These are phyloP conservation scores for Salminus brasiliensis DNA, from an alignment of 2,113 vertebrate species.

Conservation along the genomic window DNA sequence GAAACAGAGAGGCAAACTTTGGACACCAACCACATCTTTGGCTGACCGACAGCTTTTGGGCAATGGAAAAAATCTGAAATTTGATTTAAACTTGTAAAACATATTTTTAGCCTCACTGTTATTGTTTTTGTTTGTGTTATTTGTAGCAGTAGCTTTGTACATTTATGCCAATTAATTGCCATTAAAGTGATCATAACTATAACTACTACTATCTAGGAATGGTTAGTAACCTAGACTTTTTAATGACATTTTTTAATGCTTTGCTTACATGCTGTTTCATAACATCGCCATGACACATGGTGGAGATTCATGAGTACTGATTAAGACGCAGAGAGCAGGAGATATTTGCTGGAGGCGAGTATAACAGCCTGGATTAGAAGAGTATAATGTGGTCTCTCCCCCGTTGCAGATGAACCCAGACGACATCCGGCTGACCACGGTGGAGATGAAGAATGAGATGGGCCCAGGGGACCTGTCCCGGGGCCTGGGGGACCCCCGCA, in stretches of 20 bases:
- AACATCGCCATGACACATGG: constrained; percentile 33
- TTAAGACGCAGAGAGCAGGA: background rate
- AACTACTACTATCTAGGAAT: background rate
- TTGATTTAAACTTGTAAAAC: background rate
- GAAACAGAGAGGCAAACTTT: background rate
- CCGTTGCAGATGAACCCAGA: constrained; percentile 91
- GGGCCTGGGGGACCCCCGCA: constrained; percentile 92
- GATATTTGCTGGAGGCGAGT: background rate
- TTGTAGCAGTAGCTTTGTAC: background rate
- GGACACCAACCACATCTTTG: background rate
- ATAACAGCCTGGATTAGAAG: background rate
- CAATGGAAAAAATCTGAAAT: too few species aligned
- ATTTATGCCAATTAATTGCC: background rate
- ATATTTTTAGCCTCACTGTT: background rate
- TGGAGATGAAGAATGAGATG: constrained; percentile 99
- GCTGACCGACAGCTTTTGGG: background rate
- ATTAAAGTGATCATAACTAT: background rate
- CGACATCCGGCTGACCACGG: constrained; percentile 93
- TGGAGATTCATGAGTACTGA: background rate
- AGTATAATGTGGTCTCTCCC: background rate
- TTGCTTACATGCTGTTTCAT: constrained; percentile 37
- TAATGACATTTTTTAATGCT: constrained; percentile 3
- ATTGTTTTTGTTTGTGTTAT: background rate
- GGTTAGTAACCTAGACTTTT: background rate
- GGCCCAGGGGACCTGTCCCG: constrained; percentile 91